phyloP scores from a whole-genome alignment of 2,797 vertebrate species.

The Hirundo rustica region DNA sequence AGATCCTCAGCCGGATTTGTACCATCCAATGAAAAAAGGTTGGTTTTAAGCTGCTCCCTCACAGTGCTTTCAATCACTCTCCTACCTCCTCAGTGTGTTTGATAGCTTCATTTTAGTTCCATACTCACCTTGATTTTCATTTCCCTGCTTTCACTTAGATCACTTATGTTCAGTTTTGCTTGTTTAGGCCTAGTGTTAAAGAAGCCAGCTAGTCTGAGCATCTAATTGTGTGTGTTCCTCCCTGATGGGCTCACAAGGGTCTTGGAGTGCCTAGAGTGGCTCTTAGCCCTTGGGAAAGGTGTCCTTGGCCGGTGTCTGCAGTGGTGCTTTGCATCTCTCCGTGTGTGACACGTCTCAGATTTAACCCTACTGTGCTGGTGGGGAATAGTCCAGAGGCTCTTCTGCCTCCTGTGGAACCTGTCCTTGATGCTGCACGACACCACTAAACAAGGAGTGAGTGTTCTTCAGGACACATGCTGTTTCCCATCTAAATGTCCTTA shows the following conservation, averaged over 20 bases:
- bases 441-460: not conserved
- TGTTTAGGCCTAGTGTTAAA: not conserved
- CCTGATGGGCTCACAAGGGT: not conserved
- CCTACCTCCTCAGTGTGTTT: slow-evolving; percentile 64
- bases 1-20: slow-evolving; percentile 96
- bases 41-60: slow-evolving; percentile 82
- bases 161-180: not conserved
- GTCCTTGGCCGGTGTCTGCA: not conserved
- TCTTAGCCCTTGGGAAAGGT: not conserved
- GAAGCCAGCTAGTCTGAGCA: not conserved
- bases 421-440: not conserved
- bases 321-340: not conserved
- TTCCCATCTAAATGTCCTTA: not conserved
- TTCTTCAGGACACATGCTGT: not conserved
- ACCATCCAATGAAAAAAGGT: slow-evolving; percentile 99
- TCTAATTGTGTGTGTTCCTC: not conserved
- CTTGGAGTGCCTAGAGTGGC: not conserved
- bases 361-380: not conserved
- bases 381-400: not conserved
- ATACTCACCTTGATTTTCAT: slow-evolving; percentile 58
- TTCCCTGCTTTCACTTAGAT: slow-evolving; percentile 33
- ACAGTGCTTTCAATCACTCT: slow-evolving; percentile 60
- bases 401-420: not conserved
- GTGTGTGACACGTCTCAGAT: not conserved
- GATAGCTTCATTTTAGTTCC: slow-evolving; percentile 71